Evolutionary conservation across 2,113 vertebrate species (phyloP).

Genomic region (Lonchura striata): DNA sequence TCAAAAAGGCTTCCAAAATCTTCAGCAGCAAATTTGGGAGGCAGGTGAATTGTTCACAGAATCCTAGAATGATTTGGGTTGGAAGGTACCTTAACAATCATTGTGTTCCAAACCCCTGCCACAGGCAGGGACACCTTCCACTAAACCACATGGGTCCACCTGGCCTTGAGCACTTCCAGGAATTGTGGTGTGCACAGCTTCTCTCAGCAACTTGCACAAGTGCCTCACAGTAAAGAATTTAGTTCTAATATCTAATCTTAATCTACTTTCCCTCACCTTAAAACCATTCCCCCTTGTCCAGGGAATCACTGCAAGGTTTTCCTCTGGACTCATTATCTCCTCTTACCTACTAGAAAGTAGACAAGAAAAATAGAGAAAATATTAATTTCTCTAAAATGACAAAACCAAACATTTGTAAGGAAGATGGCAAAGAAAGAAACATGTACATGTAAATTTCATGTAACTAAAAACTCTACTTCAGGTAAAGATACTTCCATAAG

Average conservation of each 20-base stretch:
- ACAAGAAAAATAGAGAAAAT: not conserved
- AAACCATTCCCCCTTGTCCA: not conserved
- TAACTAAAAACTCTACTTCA: not conserved
- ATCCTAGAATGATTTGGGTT: not conserved
- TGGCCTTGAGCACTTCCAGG: not conserved
- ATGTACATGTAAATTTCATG: accelerated
- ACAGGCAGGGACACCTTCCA: not conserved
- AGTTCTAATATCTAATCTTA: not conserved
- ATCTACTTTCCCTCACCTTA: not conserved
- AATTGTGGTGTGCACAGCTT: not conserved
- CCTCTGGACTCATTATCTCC: not conserved
- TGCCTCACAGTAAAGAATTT: not conserved
- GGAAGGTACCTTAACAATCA: not conserved
- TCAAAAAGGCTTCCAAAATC: not conserved
- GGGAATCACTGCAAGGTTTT: not conserved
- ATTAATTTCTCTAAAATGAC: not conserved
- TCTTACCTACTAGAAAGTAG: not conserved
- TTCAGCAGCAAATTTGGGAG: not conserved
- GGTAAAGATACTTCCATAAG: not conserved
- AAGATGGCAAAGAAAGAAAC: not conserved
- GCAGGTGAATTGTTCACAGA: not conserved
- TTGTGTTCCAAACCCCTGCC: not conserved
- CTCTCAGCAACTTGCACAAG: not conserved
- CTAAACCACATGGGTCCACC: not conserved
- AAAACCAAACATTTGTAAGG: not conserved